Evolutionary conservation across 2,797 vertebrate species (phyloP).

Genomic region (Cuculus canorus): DNA sequence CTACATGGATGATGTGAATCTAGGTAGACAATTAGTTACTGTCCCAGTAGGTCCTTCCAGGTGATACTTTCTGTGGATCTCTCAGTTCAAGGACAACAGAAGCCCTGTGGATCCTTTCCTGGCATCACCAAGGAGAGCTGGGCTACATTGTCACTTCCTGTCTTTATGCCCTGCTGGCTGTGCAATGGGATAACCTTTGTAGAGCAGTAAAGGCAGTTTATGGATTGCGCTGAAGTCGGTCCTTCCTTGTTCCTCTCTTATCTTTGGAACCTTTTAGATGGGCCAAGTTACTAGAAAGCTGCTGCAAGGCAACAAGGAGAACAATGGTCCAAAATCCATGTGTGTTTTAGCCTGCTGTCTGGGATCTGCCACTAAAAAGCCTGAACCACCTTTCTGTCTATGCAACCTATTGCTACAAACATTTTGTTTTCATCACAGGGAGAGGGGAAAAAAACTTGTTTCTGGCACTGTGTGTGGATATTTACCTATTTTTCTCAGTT

Average conservation of each 20-base stretch:
- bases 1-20: not conserved
- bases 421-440: not conserved
- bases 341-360: not conserved
- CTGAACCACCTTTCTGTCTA: not conserved
- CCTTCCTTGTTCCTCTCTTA: not conserved
- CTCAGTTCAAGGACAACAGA: not conserved
- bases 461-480: not conserved
- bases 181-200: not conserved
- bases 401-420: not conserved
- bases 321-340: not conserved
- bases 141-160: not conserved
- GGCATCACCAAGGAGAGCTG: not conserved
- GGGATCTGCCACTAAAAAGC: not conserved
- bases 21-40: not conserved
- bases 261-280: not conserved
- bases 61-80: not conserved
- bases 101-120: not conserved
- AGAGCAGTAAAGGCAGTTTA: not conserved
- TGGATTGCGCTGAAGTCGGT: not conserved
- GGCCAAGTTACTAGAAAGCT: not conserved
- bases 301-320: not conserved
- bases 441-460: not conserved
- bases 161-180: not conserved
- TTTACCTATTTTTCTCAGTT: slow-evolving; percentile 95
- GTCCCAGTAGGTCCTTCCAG: not conserved